Percentiles rank a stretch among this genome's conserved stretches.
Evolutionary conservation across 2,888 invertebrate genomes (phyloP).

Genomic region (Erebia epiphron): DNA sequence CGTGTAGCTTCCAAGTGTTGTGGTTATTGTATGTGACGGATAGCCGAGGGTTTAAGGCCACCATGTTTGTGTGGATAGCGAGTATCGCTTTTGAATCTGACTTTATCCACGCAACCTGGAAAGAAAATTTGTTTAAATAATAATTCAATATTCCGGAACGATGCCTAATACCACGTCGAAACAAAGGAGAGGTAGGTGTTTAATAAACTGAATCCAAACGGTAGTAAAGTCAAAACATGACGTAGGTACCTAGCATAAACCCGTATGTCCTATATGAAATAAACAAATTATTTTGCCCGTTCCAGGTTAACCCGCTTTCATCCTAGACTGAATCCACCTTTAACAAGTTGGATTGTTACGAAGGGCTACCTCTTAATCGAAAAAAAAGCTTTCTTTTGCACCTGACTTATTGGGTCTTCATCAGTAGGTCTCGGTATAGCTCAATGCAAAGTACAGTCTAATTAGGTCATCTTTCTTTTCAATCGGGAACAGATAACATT

Average conservation of each 20-base stretch:
- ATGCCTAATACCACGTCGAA: too few relatives aligned
- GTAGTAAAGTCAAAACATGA: too few relatives aligned
- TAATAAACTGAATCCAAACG: too few relatives aligned
- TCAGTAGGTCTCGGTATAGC: too few relatives aligned
- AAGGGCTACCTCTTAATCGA: not conserved
- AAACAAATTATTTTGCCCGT: not conserved
- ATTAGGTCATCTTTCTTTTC: conserved; percentile 26
- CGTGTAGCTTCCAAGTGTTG: conserved; percentile 96
- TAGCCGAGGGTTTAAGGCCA: conserved; percentile 92
- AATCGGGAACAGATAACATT: conserved; percentile 19
- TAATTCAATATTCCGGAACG: not conserved
- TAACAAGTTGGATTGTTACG: not conserved
- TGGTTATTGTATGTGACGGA: conserved; percentile 96
- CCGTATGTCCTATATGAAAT: too few relatives aligned
- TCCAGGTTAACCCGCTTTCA: not conserved
- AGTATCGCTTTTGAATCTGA: conserved; percentile 94
- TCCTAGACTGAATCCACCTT: not conserved
- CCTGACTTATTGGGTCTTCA: too few relatives aligned
- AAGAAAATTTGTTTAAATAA: conserved; percentile 16
- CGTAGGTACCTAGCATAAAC: too few relatives aligned
- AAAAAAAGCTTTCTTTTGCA: not conserved
- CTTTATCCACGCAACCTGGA: conserved; percentile 95
- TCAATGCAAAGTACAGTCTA: conserved; percentile 1
- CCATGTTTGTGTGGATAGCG: conserved; percentile 95
- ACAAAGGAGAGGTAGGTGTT: too few relatives aligned